Conservation (phyloP, 2,888 invertebrate species). For the Listrodromus nycthemerus region DNA sequence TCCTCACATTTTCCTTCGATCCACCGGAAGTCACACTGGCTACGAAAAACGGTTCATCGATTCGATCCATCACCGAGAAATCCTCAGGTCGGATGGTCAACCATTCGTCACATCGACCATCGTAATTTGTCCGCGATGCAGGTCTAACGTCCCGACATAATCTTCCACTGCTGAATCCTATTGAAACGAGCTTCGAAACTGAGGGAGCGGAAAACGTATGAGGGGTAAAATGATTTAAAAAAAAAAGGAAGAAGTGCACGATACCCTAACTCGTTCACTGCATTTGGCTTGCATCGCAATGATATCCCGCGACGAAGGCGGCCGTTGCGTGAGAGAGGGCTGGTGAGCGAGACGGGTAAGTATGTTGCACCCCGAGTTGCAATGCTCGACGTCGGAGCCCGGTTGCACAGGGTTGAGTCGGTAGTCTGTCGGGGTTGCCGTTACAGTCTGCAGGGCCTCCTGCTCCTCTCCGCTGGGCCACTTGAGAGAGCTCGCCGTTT, state of each 20-base stretch:
- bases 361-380: constrained; percentile 56
- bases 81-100: not conserved
- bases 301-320: constrained; percentile 61
- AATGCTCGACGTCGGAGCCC: constrained; percentile 42
- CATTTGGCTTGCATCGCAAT: constrained; percentile 54
- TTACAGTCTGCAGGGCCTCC: constrained; percentile 48
- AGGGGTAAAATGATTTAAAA: constrained; percentile 4
- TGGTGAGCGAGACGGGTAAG: constrained; percentile 61
- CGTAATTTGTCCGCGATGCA: too few species aligned
- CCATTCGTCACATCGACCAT: too few species aligned
- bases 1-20: constrained; percentile 48
- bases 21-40: not conserved
- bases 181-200: not conserved
- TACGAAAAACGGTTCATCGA: constrained; percentile 1
- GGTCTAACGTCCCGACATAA: too few species aligned
- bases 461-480: constrained; percentile 70
- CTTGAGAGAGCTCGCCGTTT: constrained; percentile 82
- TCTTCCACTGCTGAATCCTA: not conserved
- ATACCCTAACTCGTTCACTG: constrained; percentile 34
- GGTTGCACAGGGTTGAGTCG: constrained; percentile 48
- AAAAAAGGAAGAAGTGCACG: not conserved
- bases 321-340: constrained; percentile 46
- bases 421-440: constrained; percentile 49
- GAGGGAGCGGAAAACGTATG: not conserved
- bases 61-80: not conserved